These are phyloP conservation scores for Amyelois transitella DNA, from an alignment of 1,140 invertebrate species.

Conservation along the genomic window DNA sequence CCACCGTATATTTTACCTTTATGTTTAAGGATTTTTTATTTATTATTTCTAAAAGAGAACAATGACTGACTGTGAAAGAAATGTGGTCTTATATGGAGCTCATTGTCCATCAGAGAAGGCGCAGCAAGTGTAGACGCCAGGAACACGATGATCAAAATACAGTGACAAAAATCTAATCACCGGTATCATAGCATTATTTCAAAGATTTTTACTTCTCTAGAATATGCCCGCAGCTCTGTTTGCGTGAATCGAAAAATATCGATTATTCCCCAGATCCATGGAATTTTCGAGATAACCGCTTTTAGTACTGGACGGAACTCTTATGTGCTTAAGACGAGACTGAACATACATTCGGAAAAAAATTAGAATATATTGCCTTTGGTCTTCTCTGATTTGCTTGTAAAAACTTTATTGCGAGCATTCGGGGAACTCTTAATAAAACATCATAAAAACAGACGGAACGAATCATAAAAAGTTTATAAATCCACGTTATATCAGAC, in stretches of 20 bases:
- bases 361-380: not conserved
- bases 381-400: slow-evolving; percentile 2
- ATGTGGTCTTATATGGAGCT: too few species aligned
- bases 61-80: too few species aligned
- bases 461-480: slow-evolving; percentile 10
- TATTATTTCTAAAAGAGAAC: too few species aligned
- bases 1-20: slow-evolving; percentile 1
- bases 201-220: not conserved
- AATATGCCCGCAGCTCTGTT: too few species aligned
- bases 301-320: too few species aligned
- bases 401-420: slow-evolving; percentile 7
- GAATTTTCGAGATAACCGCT: too few species aligned
- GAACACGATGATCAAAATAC: too few species aligned
- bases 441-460: slow-evolving; percentile 8
- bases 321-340: not conserved
- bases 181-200: not conserved
- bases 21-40: not conserved
- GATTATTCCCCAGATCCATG: too few species aligned
- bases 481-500: slow-evolving; percentile 4
- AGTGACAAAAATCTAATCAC: too few species aligned
- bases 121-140: too few species aligned
- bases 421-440: slow-evolving; percentile 7
- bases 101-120: too few species aligned
- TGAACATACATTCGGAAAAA: not conserved
- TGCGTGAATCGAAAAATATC: not conserved